Percentiles rank a stretch among this genome's conserved stretches.
phyloP scores from a whole-genome alignment of 2,797 vertebrate genomes.

The Florisuga fusca region DNA sequence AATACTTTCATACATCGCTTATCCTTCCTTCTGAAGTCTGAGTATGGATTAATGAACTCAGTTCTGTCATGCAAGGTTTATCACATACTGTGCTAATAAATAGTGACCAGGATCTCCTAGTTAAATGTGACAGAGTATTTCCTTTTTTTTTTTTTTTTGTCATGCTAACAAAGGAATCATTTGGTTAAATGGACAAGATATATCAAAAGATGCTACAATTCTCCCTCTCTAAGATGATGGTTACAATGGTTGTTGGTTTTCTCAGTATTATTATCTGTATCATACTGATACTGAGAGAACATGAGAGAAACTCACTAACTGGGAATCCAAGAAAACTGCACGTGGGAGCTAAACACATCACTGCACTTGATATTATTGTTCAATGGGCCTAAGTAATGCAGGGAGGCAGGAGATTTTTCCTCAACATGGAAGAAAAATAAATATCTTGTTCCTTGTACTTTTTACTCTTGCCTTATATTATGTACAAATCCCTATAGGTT shows the following conservation, averaged over 20 bases:
- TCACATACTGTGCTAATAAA: neutral
- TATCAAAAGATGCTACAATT: neutral
- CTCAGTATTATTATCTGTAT: neutral
- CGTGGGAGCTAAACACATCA: neutral
- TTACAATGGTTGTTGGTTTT: neutral
- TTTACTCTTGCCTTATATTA: neutral
- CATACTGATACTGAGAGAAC: neutral
- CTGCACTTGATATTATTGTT: neutral
- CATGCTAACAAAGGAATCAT: neutral
- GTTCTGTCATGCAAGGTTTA: neutral
- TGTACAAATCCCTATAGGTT: neutral
- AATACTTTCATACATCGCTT: neutral
- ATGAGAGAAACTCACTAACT: neutral
- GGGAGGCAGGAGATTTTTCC: neutral
- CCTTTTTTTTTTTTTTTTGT: neutral
- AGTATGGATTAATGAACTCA: neutral
- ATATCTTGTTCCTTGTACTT: neutral
- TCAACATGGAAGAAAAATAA: neutral
- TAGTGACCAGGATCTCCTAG: neutral
- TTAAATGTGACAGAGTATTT: neutral
- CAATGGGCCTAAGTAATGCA: neutral
- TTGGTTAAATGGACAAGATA: neutral
- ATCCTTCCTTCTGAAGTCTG: neutral
- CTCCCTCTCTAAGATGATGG: neutral
- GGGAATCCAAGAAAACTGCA: neutral